Evolutionary conservation across 2,797 vertebrate species (phyloP).

Genomic region (Sparidentex hasta): DNA sequence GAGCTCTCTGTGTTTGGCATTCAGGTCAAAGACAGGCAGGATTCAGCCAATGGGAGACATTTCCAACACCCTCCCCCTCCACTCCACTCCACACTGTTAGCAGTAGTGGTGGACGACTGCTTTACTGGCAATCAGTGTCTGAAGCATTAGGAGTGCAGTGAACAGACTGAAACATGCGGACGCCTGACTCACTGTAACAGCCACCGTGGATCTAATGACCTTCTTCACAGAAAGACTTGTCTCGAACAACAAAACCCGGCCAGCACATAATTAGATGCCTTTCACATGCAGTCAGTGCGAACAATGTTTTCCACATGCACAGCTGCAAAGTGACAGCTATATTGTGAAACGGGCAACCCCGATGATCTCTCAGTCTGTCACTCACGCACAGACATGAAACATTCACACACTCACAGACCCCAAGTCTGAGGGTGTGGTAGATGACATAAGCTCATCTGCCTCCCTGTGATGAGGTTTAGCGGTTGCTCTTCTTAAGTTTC

Average conservation of each 20-base stretch:
- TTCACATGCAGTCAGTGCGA: slow-evolving; percentile 19
- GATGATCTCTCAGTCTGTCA: slow-evolving; percentile 8
- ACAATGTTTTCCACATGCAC: slow-evolving; percentile 34
- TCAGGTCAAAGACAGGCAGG: slow-evolving; percentile 75
- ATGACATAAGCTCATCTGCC: slow-evolving; percentile 25
- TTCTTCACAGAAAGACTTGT: slow-evolving; percentile 28
- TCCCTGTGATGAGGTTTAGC: slow-evolving; percentile 17
- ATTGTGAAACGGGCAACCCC: slow-evolving; percentile 14
- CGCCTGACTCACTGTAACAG: slow-evolving; percentile 22
- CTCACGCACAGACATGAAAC: neutral
- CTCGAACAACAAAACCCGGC: slow-evolving; percentile 34
- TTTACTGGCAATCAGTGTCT: slow-evolving; percentile 54
- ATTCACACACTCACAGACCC: neutral
- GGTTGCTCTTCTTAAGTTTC: slow-evolving; percentile 25
- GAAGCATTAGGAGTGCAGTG: slow-evolving; percentile 55
- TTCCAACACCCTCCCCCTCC: slow-evolving; percentile 33
- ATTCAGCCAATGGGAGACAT: slow-evolving; percentile 64
- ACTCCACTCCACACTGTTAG: slow-evolving; percentile 53
- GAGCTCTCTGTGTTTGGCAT: slow-evolving; percentile 75
- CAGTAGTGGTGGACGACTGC: slow-evolving; percentile 51
- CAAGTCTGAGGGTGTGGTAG: slow-evolving; percentile 26
- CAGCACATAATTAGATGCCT: slow-evolving; percentile 12
- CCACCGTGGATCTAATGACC: slow-evolving; percentile 34
- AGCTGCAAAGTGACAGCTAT: slow-evolving; percentile 10
- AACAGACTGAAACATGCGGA: slow-evolving; percentile 50